phyloP scores from a whole-genome alignment of 2,113 vertebrate species.

The Hystrix cristata region DNA sequence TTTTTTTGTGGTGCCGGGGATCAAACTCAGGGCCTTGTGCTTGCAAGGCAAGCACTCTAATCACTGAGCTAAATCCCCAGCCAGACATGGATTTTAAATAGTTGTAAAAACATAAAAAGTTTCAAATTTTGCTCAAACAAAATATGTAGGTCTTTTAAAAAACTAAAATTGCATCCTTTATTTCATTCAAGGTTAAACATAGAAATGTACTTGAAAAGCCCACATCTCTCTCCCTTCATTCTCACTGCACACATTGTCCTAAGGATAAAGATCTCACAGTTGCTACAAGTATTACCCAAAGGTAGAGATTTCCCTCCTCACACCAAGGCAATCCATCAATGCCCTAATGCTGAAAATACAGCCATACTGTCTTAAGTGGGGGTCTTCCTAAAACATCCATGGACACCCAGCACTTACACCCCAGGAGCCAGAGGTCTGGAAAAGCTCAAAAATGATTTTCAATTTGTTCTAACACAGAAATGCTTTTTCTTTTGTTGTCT shows the following conservation, averaged over 20 bases:
- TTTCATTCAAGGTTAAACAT: neutral
- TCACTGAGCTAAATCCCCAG: too few relatives aligned
- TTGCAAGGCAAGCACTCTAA: too few relatives aligned
- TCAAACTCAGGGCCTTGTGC: too few relatives aligned
- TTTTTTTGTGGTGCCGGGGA: too few relatives aligned
- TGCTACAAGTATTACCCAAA: neutral
- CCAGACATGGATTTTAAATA: neutral
- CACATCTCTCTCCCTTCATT: constrained; percentile 11
- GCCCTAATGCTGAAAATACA: neutral
- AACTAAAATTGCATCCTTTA: neutral
- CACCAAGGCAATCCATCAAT: neutral
- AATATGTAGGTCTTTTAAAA: constrained; percentile 24
- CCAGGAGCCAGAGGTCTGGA: neutral
- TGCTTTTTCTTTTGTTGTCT: neutral
- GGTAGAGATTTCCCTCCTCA: neutral
- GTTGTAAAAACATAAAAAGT: neutral
- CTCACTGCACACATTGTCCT: constrained; percentile 44
- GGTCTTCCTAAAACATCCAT: neutral
- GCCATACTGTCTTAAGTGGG: neutral
- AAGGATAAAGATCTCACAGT: constrained; percentile 24
- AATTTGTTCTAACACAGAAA: neutral
- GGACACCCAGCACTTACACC: neutral
- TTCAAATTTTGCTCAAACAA: constrained; percentile 17
- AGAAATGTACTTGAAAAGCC: constrained; percentile 54
- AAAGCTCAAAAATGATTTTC: neutral